phyloP scores from a whole-genome alignment of 2,113 vertebrate species.

The Rhinichthys klamathensis region DNA sequence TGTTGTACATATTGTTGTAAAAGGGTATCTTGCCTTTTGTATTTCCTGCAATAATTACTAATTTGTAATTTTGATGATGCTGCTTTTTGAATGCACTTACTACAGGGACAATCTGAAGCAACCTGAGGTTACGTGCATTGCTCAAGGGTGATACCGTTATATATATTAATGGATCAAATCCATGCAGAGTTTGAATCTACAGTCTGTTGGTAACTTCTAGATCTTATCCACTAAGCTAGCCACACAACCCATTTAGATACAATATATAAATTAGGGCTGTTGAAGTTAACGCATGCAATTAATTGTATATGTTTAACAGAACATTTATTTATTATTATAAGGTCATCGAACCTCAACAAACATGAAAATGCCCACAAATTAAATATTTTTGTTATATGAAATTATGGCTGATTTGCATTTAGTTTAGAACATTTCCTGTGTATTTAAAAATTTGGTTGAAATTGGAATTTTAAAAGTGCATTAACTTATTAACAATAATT shows the following conservation, averaged over 20 bases:
- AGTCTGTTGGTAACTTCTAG: background rate
- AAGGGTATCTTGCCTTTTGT: slow-evolving; percentile 6
- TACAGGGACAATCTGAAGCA: background rate
- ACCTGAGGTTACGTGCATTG: background rate
- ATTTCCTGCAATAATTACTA: background rate
- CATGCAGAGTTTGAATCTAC: background rate
- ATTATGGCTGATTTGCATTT: background rate
- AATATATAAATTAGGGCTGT: background rate
- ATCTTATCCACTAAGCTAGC: too few species aligned
- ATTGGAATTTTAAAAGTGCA: too few species aligned
- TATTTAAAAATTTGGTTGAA: background rate
- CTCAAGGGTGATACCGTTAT: background rate
- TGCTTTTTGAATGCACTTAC: background rate
- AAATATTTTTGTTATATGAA: background rate
- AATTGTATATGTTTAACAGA: background rate
- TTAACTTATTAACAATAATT: background rate
- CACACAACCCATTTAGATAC: background rate
- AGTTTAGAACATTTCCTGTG: background rate
- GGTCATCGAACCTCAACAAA: background rate
- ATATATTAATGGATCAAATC: background rate
- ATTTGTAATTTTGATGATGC: slow-evolving; percentile 1
- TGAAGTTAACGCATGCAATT: background rate
- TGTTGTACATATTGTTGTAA: background rate
- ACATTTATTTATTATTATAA: background rate
- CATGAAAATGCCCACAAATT: background rate